A percentile compares a stretch with the other conserved stretches of the same genome.
Evolutionary conservation across 2,797 vertebrate genomes (phyloP).

Genomic region (Sebastes elongatus): DNA sequence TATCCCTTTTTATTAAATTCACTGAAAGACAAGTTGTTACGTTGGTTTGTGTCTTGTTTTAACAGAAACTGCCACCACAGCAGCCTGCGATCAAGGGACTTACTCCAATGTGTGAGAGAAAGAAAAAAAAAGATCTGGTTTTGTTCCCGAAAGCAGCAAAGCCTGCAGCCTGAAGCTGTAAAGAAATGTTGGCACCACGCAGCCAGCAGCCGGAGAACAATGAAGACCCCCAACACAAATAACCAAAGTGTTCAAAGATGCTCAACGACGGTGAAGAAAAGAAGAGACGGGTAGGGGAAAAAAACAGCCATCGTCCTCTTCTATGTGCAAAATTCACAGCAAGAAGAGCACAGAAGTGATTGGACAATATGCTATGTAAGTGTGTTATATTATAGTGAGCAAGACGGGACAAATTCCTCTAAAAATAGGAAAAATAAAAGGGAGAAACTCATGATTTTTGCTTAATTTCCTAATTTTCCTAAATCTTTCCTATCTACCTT

Average conservation of each 20-base stretch:
- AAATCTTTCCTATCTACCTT: background rate
- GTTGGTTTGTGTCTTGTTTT: too few relatives aligned
- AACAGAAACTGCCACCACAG: too few relatives aligned
- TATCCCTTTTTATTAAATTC: too few relatives aligned
- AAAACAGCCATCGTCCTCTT: background rate
- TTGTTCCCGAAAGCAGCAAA: background rate
- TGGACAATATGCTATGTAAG: background rate
- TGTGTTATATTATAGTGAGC: background rate
- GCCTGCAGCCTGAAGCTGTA: background rate
- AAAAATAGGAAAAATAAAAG: conserved; percentile 9
- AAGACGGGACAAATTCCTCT: background rate
- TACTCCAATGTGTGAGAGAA: background rate
- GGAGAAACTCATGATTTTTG: background rate
- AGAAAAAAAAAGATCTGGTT: background rate
- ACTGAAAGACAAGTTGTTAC: too few relatives aligned
- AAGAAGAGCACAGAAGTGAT: background rate
- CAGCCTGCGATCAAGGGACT: background rate
- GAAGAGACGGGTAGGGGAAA: background rate
- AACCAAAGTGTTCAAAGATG: background rate
- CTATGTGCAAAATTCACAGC: background rate
- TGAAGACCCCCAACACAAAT: background rate
- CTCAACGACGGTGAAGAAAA: background rate
- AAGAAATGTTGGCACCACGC: conserved; percentile 3
- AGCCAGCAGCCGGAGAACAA: background rate
- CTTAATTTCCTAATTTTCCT: background rate